Conservation (phyloP, 2,888 invertebrate genomes). For the Agrochola lychnidis region DNA sequence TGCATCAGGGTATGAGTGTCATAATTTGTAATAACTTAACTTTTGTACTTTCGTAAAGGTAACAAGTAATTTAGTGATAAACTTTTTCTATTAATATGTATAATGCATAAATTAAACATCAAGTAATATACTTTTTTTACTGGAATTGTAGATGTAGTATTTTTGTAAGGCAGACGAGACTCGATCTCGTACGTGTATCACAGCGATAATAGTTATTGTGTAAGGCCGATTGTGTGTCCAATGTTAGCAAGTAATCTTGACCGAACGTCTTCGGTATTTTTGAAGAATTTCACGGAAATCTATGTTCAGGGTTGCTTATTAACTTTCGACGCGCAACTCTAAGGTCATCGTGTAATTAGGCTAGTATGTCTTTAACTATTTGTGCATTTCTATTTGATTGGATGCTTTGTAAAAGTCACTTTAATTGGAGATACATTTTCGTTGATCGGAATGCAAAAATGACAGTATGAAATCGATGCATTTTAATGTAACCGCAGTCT, state of each 20-base stretch:
- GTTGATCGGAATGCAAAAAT: conserved; percentile 46
- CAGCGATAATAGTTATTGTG: conserved; percentile 89
- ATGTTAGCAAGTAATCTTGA: conserved; percentile 79
- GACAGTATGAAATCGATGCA: conserved; percentile 52
- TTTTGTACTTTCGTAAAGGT: conserved; percentile 89
- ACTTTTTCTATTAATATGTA: conserved; percentile 87
- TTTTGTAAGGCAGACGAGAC: conserved; percentile 86
- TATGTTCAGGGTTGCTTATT: conserved; percentile 77
- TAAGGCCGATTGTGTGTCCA: conserved; percentile 78
- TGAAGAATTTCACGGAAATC: conserved; percentile 43
- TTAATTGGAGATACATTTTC: conserved; percentile 50
- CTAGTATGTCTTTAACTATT: conserved; percentile 80
- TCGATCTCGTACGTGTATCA: conserved; percentile 88
- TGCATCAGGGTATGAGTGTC: conserved; percentile 91
- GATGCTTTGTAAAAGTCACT: conserved; percentile 80
- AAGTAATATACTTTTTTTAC: conserved; percentile 89
- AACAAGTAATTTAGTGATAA: conserved; percentile 87
- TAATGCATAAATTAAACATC: conserved; percentile 85
- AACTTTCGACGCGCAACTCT: conserved; percentile 72
- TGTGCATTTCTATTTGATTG: conserved; percentile 82
- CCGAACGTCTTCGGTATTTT: conserved; percentile 54
- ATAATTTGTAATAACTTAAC: conserved; percentile 86
- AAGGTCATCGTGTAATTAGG: conserved; percentile 81
- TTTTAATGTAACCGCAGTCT: conserved; percentile 51
- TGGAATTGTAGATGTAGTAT: conserved; percentile 88